Conservation (phyloP, 2,797 vertebrate species). For the Nasua narica region DNA sequence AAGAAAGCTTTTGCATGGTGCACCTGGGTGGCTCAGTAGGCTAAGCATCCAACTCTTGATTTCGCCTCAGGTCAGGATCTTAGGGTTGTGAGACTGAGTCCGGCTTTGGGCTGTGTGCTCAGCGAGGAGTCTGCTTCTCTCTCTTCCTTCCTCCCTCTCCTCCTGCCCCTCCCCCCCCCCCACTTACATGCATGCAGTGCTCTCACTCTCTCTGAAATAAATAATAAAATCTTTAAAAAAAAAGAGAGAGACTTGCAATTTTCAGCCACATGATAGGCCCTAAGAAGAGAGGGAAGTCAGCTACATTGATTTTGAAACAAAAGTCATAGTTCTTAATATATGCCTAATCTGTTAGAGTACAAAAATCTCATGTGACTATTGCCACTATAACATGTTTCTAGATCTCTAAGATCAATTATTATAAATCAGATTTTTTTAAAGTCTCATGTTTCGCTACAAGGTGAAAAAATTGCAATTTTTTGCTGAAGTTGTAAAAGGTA, state of each 20-base stretch:
- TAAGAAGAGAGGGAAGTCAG: not conserved
- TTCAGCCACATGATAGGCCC: not conserved
- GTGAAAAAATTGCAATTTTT: not conserved
- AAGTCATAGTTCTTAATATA: not conserved
- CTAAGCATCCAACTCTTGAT: not conserved
- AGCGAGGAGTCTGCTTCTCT: fast-evolving
- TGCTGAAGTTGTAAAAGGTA: not conserved
- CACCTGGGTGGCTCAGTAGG: not conserved
- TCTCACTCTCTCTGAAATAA: not conserved
- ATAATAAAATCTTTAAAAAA: not conserved
- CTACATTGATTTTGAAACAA: not conserved
- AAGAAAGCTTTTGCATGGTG: not conserved
- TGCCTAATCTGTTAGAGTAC: not conserved
- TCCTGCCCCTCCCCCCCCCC: not conserved
- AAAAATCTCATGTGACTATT: not conserved
- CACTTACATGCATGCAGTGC: not conserved
- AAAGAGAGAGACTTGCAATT: not conserved
- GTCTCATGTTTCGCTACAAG: not conserved
- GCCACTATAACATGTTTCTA: not conserved
- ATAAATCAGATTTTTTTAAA: not conserved
- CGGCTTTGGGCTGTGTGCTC: not conserved
- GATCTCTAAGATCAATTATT: not conserved
- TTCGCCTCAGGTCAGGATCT: not conserved
- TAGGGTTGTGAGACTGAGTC: not conserved
- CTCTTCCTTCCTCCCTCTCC: not conserved